Evolutionary conservation across 2,888 invertebrate species (phyloP).

Genomic region (Andrena flavipes): DNA sequence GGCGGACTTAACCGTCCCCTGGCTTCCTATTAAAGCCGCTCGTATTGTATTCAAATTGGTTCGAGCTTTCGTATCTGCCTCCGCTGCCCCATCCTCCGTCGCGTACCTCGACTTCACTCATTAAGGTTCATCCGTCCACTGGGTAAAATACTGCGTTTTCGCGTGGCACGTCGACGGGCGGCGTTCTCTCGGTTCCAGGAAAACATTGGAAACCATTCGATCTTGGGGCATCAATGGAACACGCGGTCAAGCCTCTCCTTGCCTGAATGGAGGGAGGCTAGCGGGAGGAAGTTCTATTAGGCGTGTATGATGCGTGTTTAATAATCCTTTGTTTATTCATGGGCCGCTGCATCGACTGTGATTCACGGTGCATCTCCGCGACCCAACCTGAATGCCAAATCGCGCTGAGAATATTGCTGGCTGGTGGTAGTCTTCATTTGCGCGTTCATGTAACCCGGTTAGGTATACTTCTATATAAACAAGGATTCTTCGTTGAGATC

Average conservation of each 20-base stretch:
- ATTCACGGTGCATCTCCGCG: conserved; percentile 24
- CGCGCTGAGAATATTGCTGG: background rate
- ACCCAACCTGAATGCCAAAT: conserved; percentile 25
- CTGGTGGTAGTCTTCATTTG: background rate
- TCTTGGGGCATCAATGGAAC: background rate
- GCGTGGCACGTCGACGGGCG: conserved; percentile 12
- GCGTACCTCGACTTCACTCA: conserved; percentile 23
- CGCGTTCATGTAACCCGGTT: background rate
- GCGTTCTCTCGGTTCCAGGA: background rate
- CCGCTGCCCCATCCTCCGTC: background rate
- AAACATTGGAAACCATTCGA: background rate
- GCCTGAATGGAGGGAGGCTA: background rate
- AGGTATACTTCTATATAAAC: background rate
- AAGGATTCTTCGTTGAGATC: background rate
- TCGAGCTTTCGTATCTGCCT: conserved; percentile 57
- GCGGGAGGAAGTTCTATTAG: conserved; percentile 27
- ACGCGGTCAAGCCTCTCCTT: background rate
- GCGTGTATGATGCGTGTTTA: conserved; percentile 45
- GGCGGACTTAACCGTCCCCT: conserved; percentile 60
- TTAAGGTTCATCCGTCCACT: conserved; percentile 45
- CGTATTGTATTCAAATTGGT: conserved; percentile 83
- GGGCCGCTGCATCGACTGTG: conserved; percentile 11
- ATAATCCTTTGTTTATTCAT: conserved; percentile 53
- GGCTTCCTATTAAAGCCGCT: conserved; percentile 77
- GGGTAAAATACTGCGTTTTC: conserved; percentile 31